Percentiles rank a stretch among this genome's conserved stretches.
Evolutionary conservation across 2,797 vertebrate genomes (phyloP).

Genomic region (Gallinago nigripennis): DNA sequence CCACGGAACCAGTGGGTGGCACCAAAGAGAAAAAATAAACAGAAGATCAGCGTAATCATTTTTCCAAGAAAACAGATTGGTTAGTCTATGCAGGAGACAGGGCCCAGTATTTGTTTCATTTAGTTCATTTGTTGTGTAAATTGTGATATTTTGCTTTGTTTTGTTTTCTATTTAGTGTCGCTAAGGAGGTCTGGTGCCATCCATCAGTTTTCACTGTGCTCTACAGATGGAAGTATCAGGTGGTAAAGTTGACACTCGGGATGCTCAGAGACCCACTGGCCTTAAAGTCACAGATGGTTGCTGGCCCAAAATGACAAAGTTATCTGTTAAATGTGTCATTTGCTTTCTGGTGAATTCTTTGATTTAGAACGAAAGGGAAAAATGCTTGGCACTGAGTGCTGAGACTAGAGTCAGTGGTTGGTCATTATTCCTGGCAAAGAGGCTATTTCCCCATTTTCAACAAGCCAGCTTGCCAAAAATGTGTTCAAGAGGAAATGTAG

Average conservation of each 20-base stretch:
- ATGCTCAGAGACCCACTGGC: background rate
- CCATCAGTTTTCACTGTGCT: background rate
- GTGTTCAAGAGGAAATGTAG: background rate
- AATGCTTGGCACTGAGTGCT: background rate
- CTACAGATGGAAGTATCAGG: background rate
- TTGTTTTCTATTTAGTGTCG: background rate
- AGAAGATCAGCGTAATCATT: background rate
- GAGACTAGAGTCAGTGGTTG: background rate
- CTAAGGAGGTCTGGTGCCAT: background rate
- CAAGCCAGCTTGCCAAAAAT: background rate
- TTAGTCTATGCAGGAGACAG: background rate
- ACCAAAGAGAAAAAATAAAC: background rate
- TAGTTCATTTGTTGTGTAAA: background rate
- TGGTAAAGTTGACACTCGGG: background rate
- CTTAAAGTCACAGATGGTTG: background rate
- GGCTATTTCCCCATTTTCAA: background rate
- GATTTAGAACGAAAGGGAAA: background rate
- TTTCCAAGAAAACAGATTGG: background rate
- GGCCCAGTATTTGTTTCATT: background rate
- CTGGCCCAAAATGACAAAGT: background rate
- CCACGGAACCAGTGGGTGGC: background rate
- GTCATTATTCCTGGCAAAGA: background rate
- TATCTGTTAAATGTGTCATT: background rate
- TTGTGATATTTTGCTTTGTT: background rate
- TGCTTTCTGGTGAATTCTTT: background rate